Evolutionary conservation across 2,888 invertebrate species (phyloP).

Genomic region (Frankliniella intonsa): DNA sequence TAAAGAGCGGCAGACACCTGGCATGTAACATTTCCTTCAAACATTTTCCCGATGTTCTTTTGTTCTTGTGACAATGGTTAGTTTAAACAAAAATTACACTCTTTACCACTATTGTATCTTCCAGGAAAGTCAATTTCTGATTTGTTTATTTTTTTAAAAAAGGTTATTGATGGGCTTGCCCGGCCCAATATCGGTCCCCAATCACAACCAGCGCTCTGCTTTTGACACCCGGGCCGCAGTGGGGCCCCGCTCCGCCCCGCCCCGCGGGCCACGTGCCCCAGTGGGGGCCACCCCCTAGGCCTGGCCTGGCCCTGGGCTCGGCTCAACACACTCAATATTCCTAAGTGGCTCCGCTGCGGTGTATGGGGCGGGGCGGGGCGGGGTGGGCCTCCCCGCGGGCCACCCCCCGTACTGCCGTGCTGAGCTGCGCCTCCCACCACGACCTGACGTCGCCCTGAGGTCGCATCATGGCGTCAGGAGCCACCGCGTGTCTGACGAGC

Average conservation of each 20-base stretch:
- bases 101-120: no score
- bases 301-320: neutral
- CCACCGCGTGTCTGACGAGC: no score
- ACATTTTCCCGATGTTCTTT: no score
- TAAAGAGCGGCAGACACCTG: no score
- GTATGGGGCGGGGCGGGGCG: neutral
- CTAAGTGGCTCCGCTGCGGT: neutral
- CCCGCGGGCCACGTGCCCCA: neutral
- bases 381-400: neutral
- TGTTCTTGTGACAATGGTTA: no score
- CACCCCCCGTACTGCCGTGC: neutral
- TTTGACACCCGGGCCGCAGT: neutral
- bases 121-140: no score
- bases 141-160: no score
- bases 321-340: conserved; percentile 20
- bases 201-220: neutral
- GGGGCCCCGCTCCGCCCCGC: neutral
- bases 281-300: neutral
- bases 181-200: neutral
- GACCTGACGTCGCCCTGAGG: no score
- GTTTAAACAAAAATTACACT: no score
- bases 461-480: no score
- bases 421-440: neutral
- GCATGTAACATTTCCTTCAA: no score
- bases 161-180: no score